Evolutionary conservation across 2,113 vertebrate species (phyloP), one percentile per base, ranked within the genome.

Genomic region (Bucco capensis): DNA sequence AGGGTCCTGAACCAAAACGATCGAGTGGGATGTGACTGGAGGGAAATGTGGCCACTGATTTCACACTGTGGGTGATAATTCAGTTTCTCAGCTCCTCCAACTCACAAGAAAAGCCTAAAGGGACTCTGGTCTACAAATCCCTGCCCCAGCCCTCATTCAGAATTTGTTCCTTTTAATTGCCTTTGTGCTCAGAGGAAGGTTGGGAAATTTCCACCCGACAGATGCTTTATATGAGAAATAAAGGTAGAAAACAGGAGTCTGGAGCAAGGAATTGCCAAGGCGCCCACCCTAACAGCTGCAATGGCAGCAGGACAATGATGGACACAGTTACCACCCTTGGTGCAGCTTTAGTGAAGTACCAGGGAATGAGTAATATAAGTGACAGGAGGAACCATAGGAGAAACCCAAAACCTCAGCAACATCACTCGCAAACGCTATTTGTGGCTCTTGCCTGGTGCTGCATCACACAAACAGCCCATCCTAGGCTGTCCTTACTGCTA

Each of bases 131-230:
- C 50, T 80, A 71, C 72, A 95, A 95, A 92, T 91, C 90, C 72
- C 88, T 89, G 60, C 75, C 91, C 85, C 83, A 88, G 38, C 7
- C 44, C 72, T 91, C 64, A 64, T 93, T 95, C 71, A 67, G 76
- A 86, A 77, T 83, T 88, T 94, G 69, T 60, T 95, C 76, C 67
- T 96, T 95, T 84, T 90, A 86, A 95, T 89, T 94, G 77, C 76
- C 69, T 87, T 61, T 93, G 83, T 61, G 53, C 47, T 6, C 44
- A 46, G 69, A 72, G 91, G 65, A 79, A 54, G n/a, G 31, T 6
- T 14, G 50, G 69, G 57, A 62, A 75, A 74, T 73, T 67, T 72
- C 44, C 1, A 0, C 24, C 42, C 4, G 8, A 31, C 1, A 2
- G 77, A 46, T 72, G 58, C 12, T 90, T 77, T 86, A 69, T 84